These are phyloP conservation scores for Drosophila malerkotliana DNA, from an alignment of 1,140 invertebrate genomes.

Conservation along the genomic window DNA sequence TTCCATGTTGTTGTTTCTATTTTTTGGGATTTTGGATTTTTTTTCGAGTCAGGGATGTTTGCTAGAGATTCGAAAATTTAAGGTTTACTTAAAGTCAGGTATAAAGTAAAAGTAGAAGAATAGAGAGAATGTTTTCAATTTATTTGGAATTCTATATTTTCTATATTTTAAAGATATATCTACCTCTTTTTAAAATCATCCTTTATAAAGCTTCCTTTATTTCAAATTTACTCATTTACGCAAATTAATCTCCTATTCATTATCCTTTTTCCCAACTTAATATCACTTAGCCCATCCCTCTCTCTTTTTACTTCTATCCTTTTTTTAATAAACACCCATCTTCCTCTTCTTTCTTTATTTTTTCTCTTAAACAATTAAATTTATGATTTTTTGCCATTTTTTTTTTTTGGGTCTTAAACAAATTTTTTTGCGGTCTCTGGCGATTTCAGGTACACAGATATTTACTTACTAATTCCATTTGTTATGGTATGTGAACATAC, in stretches of 20 bases:
- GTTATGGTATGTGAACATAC: constrained; percentile 25
- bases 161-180: not conserved
- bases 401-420: constrained; percentile 10
- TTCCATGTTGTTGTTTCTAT: constrained; percentile 5
- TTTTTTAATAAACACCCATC: not conserved
- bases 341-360: constrained; percentile 20
- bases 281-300: not conserved
- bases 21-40: constrained; percentile 6
- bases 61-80: constrained; percentile 16
- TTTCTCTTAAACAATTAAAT: constrained; percentile 40
- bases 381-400: constrained; percentile 8
- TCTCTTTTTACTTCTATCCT: not conserved
- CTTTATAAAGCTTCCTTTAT: not conserved
- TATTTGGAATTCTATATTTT: no score
- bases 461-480: constrained; percentile 38
- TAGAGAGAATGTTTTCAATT: no score
- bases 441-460: constrained; percentile 23
- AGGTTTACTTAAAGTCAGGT: constrained; percentile 4
- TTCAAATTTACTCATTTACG: constrained; percentile 10
- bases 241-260: constrained; percentile 41
- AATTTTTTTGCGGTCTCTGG: not conserved
- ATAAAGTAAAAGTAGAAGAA: not conserved
- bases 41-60: constrained; percentile 13
- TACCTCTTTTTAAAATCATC: no score
- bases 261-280: not conserved